Base-by-base conservation (phyloP, 2,888 invertebrate genomes). In the Philereme transversata region DNA sequence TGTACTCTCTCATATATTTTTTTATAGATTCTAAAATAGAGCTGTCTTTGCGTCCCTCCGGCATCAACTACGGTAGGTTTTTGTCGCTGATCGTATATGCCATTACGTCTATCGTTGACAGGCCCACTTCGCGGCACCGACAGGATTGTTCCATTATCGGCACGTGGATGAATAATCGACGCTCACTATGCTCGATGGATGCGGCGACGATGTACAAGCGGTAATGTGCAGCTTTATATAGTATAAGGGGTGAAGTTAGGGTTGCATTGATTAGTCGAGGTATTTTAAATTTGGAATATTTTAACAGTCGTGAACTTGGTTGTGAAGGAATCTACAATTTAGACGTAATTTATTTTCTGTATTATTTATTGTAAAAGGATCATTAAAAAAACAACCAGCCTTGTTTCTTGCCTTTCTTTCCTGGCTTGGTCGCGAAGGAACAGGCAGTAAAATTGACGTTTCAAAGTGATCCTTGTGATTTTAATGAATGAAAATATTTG, bases 131-230 rank as follows among this genome's bases (percentile, higher is more conserved):
- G 77, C 75, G 77, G 71, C 77, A 65, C 67, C 86, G 88, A 92
- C 91, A 91, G 84, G 88, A 86, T 84, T 90, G 91, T 92, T 90
- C 90, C 90, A 91, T 92, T 92, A 90, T 87, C 88, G 87, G 76
- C 75, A 73, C 73, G 73, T 74, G 79, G 85, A 87, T 88, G 88
- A 88, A 90, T 88, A 88, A 88, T 87, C 88, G 86, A 87, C 83
- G 79, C 75, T 76, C 77, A 80, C 78, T 83, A 81, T 78, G 79
- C 80, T 79, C 78, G 64, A 64, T 83, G 83, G 84, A 84, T 84
- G 79, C 76, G 86, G 82, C 71, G 69, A 69, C 68, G 70, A 71
- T 62, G 70, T 68, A 60, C 60, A 50, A 50, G 63, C 57, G 61
- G 22, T 7, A 36, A 36, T 36, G 36, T 40, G 6, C 8, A 40